Base-by-base conservation (phyloP, 2,888 invertebrate genomes). In the Dysmachus trigonus region DNA sequence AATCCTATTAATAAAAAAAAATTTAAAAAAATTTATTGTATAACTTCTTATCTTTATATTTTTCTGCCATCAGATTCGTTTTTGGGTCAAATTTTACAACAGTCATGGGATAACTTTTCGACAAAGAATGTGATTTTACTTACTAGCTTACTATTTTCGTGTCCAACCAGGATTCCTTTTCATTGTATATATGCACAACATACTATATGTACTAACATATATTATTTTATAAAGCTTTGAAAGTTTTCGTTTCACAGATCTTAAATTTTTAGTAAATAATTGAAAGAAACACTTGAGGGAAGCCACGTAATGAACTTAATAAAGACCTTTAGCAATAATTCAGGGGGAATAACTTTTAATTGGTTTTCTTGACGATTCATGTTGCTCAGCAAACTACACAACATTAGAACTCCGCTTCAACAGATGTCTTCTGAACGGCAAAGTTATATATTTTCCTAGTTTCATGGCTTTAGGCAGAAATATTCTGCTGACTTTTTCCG, bases 321-420 rank as follows among this genome's bases (percentile, higher is more conserved):
- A 77, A 74, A 35, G 33, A 74, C 74, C 33, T 74, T 35, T n/a
- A 62, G 62, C 62, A 62, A 62, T 62, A 62, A 62, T 62, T 62
- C 62, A 62, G 18, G 30, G 77, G 41, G 41, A 83, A 83, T 83
- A 83, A 83, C 83, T 83, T 83, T 83, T 83, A 83, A 83, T 83
- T 83, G 83, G 83, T 72, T 83, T 83, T 72, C 83, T 72, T 83
- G 38, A 38, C 83, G 71, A 83, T 53, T 83, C 38, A 72, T 31
- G 53, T 81, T 35, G 41, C 62, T 81, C 53, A 81, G 33, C 35
- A n/a, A 72, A 83, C 27, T 41, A 27, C 30, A 53, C 47, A 72
- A 18, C 62, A 30, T 41, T 33, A 51, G 47, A 38, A 30, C 72
- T 83, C 18, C 22, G 72, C 35, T 35, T 38, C 71, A 83, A 72